Base-by-base conservation (phyloP, 2,888 invertebrate genomes). In the Rhimphoctona megacephalus region DNA sequence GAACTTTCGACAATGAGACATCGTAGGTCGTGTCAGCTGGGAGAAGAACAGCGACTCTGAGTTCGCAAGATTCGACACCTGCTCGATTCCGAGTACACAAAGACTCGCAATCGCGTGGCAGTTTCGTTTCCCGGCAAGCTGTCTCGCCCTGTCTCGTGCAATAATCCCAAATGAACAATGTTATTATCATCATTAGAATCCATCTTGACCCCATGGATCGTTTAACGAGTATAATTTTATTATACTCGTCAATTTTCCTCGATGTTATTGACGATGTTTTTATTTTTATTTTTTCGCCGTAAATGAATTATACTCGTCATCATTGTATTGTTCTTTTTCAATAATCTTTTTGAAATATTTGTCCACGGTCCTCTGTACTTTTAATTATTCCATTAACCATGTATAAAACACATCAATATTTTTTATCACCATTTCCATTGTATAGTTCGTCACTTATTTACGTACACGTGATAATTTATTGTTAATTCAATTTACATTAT, bases 21-120 rank as follows among this genome's bases (percentile, higher is more conserved):
- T 96, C 96, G 92, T 95, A 95, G 61, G 93, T 94, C 2, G 95
- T 94, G 90, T 96, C 96, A 78, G 95, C 95, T 0, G 97, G 97
- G 83, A 97, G 93, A 86, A 97, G 94, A 30, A 97, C 94, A 2
- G 96, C 96, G 0, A 96, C 96, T 77, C 96, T 95, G 64, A 97
- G 95, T 67, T 95, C 95, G 91, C 97, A 97, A 14, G 89, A 85
- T 30, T 80, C 83, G 1, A 89, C 70, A 7, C 95, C 95, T n/a
- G 78, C 6, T 4, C 46, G 79, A 57, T 94, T 91, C 2, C 90
- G 92, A 87, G 94, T 94, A 89, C 96, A 96, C 54, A 96, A 89
- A 67, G 94, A 93, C 88, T 95, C 95, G 90, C 96, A 96, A 33
- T 91, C 91, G 22, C 93, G 91, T 6, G 89, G 88, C 78, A 93